Percentiles rank a stretch among this genome's conserved stretches.
Evolutionary conservation across 2,888 invertebrate species (phyloP).

Genomic region (Hymenopus coronatus): DNA sequence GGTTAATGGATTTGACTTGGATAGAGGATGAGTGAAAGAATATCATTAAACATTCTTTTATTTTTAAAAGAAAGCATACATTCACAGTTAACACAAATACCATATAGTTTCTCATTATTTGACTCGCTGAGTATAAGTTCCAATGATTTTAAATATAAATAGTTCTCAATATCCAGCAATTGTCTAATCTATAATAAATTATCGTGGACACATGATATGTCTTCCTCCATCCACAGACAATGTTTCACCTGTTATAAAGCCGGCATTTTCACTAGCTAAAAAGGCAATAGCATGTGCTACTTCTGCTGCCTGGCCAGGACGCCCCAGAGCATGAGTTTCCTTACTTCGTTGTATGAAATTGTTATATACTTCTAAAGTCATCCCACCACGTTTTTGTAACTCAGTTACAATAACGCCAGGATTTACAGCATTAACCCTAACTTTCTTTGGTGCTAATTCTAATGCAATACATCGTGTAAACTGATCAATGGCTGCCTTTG

Average conservation of each 20-base stretch:
- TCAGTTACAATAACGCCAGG: constrained; percentile 93
- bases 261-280: constrained; percentile 82
- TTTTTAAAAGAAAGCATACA: too few relatives aligned
- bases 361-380: constrained; percentile 78
- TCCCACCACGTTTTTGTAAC: constrained; percentile 81
- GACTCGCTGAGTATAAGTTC: too few relatives aligned
- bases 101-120: too few relatives aligned
- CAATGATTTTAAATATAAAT: too few relatives aligned
- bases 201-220: constrained; percentile 90
- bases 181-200: constrained; percentile 40
- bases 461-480: constrained; percentile 90
- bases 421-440: constrained; percentile 84
- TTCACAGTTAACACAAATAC: too few relatives aligned
- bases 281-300: constrained; percentile 89
- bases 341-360: constrained; percentile 81
- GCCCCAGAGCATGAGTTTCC: constrained; percentile 87
- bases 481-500: constrained; percentile 93
- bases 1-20: too few relatives aligned
- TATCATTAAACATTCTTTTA: too few relatives aligned
- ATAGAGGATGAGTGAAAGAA: too few relatives aligned
- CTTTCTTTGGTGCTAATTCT: constrained; percentile 73
- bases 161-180: too few relatives aligned
- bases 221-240: constrained; percentile 93
- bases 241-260: constrained; percentile 86
- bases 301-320: constrained; percentile 79